These are phyloP conservation scores for Hyposoter didymator DNA, from an alignment of 2,888 invertebrate species.

Conservation along the genomic window DNA sequence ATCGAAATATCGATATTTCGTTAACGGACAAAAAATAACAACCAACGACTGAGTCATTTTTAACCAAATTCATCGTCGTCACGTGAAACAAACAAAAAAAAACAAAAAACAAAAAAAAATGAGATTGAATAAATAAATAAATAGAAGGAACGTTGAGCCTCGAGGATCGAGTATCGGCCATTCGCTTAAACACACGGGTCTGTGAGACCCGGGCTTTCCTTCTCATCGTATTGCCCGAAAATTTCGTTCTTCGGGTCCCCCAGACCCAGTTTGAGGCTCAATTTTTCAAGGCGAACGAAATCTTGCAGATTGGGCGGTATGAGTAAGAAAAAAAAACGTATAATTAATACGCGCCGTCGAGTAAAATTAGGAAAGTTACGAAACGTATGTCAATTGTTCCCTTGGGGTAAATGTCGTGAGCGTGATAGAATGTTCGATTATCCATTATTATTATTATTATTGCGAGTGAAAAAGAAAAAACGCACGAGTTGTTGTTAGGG, in stretches of 20 bases:
- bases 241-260: background rate
- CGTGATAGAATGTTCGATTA: slow-evolving; percentile 66
- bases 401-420: slow-evolving; percentile 79
- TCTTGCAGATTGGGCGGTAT: background rate
- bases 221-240: background rate
- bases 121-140: background rate
- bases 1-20: slow-evolving; percentile 49
- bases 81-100: background rate
- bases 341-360: slow-evolving; percentile 69
- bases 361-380: slow-evolving; percentile 81
- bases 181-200: background rate
- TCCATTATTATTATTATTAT: slow-evolving; percentile 20
- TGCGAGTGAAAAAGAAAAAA: slow-evolving; percentile 9
- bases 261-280: background rate
- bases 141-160: slow-evolving; percentile 31
- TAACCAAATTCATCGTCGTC: slow-evolving; percentile 55
- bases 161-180: slow-evolving; percentile 21
- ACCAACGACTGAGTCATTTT: slow-evolving; percentile 69
- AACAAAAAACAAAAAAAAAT: background rate
- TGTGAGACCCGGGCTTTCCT: background rate
- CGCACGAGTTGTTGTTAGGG: background rate
- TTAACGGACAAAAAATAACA: slow-evolving; percentile 33
- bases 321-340: slow-evolving; percentile 27
- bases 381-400: slow-evolving; percentile 83
- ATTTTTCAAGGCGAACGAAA: background rate